phyloP scores from a whole-genome alignment of 2,113 vertebrate species.

The Fukomys damarensis region DNA sequence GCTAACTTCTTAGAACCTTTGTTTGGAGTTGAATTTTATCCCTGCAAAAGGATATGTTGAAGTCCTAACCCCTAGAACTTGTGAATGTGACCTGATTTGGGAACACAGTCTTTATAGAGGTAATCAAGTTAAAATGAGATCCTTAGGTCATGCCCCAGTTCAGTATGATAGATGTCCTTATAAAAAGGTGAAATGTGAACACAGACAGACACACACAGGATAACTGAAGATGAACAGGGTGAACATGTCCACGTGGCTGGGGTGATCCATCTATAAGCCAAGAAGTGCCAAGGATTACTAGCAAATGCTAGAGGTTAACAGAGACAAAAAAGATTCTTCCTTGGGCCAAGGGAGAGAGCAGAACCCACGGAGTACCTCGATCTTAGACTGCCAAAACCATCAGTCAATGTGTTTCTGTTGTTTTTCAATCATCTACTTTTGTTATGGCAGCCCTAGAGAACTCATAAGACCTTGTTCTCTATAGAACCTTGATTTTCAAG shows the following conservation, averaged over 20 bases:
- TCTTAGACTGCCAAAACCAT: neutral
- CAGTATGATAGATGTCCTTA: neutral
- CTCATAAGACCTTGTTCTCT: neutral
- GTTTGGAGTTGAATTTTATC: neutral
- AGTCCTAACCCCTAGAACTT: neutral
- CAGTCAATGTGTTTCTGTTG: neutral
- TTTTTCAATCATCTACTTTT: neutral
- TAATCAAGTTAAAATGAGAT: neutral
- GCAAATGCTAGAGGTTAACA: neutral
- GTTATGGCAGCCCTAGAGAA: neutral
- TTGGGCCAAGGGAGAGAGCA: neutral
- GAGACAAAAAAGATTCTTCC: neutral
- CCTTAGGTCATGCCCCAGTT: neutral
- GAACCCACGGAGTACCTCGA: neutral
- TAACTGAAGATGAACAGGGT: neutral
- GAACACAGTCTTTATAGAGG: neutral
- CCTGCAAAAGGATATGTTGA: neutral
- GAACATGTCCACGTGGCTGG: too few species aligned
- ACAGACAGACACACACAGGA: neutral
- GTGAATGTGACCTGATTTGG: neutral
- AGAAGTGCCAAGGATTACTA: too few species aligned
- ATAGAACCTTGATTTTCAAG: neutral
- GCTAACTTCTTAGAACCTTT: neutral
- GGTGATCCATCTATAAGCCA: neutral
- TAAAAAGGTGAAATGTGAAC: neutral